A percentile compares a stretch with the other conserved stretches of the same genome.
Evolutionary conservation across 2,797 vertebrate genomes (phyloP).

Genomic region (Hirundo rustica): DNA sequence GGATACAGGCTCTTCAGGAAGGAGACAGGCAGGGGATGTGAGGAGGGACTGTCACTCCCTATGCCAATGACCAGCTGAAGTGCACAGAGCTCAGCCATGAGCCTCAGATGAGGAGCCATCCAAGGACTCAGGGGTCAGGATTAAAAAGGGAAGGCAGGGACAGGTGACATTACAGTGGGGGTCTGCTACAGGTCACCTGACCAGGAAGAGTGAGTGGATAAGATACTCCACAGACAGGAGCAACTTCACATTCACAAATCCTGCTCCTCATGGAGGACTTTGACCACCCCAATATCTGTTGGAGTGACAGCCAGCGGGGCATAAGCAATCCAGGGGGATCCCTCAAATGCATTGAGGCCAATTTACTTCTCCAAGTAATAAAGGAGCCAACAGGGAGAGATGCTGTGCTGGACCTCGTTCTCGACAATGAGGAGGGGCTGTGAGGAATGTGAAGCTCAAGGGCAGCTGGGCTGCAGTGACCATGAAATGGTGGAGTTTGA

Average conservation of each 20-base stretch:
- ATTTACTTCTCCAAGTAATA: background rate
- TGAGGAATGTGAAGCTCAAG: background rate
- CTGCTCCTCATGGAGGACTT: background rate
- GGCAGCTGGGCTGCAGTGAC: background rate
- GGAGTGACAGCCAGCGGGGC: background rate
- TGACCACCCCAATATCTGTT: background rate
- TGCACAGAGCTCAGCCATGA: background rate
- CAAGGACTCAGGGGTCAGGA: background rate
- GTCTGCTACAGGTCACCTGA: background rate
- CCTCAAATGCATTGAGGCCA: accelerated
- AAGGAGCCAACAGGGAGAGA: background rate
- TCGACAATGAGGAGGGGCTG: background rate
- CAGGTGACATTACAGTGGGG: background rate
- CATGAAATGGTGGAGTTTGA: background rate
- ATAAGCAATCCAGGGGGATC: background rate
- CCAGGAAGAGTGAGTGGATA: background rate
- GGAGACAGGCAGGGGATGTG: background rate
- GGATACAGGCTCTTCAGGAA: background rate
- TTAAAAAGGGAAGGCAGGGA: background rate
- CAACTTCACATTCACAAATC: background rate
- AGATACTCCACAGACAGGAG: background rate
- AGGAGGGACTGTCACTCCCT: background rate
- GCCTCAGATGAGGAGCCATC: background rate
- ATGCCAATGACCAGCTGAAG: background rate
- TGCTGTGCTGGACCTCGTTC: accelerated